Base-by-base conservation (phyloP, 2,888 invertebrate genomes). In the Meloe dianella region DNA sequence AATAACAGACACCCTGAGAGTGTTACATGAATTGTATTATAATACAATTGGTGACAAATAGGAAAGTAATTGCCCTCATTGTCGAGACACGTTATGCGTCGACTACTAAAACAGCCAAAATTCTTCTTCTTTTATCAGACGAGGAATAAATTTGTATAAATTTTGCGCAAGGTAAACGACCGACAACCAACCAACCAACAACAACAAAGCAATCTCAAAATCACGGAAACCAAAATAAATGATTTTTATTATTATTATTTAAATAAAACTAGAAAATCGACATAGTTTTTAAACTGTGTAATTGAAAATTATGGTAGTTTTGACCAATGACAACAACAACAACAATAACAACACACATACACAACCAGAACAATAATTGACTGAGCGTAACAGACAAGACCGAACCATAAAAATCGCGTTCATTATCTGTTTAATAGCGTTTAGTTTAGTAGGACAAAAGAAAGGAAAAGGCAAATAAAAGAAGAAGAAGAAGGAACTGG, bases 401-500 rank as follows among this genome's bases (percentile, higher is more conserved):
- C 20, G 27, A 57, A 57, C 30, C 65, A 51, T 60, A 60, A 60
- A 66, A 66, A 35, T 22, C 10, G 29, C n/a, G 29, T 32, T 61
- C n/a, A 41, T 41, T 41, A 12, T 41, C 17, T 29, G 57, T 29
- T 57, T n/a, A n/a, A 30, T 32, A 41, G 17, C 17, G 32, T 29
- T 32, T 29, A 57, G 61, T 62, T 67, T 67, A 64, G 54, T 67
- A 51, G 67, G 58, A 64, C 67, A 67, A 64, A 64, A 61, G 67
- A 67, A 67, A 67, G 67, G 67, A 67, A 67, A 67, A 67, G 64
- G 67, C 59, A 62, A 61, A 60, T 30, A 57, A 51, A 38, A 59
- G 51, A 57, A 29, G 38, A 38, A 54, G 8, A 6, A 32, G 10
- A 32, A 7, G 7, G 4, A 27, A 27, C 4, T 41, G 0, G 17